Percentiles rank a stretch among this genome's conserved stretches.
These are phyloP conservation scores for Hydrolagus affinis DNA, from an alignment of 2,113 vertebrate species.

Conservation along the genomic window DNA sequence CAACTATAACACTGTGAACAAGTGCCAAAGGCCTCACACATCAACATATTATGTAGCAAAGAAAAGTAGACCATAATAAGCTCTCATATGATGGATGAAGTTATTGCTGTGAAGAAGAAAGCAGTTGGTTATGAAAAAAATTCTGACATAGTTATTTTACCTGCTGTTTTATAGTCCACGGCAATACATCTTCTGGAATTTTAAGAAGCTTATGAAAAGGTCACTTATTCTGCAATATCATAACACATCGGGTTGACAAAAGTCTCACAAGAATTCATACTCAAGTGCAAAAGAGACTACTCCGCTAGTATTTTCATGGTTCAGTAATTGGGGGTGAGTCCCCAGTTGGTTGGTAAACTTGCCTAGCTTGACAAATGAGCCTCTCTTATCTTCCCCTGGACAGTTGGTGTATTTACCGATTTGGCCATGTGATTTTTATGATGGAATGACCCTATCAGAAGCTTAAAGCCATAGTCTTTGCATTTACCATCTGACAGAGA, in stretches of 20 bases:
- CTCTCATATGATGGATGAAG: neutral
- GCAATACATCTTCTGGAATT: constrained; percentile 8
- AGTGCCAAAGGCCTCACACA: neutral
- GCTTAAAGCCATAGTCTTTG: too few relatives aligned
- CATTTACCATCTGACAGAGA: too few relatives aligned
- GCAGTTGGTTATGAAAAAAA: neutral
- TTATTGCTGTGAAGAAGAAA: constrained; percentile 23
- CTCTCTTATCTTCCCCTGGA: neutral
- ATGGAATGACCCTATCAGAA: too few relatives aligned
- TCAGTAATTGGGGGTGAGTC: neutral
- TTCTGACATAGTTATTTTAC: constrained; percentile 22
- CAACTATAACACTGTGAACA: neutral
- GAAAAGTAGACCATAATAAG: constrained; percentile 9
- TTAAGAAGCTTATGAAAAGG: constrained; percentile 28
- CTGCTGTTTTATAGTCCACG: constrained; percentile 4
- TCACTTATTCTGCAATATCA: neutral
- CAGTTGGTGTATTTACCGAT: neutral
- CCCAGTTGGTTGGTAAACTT: too few relatives aligned
- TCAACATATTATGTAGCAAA: neutral
- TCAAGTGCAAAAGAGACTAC: neutral
- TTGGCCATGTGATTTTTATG: too few relatives aligned
- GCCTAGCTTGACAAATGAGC: too few relatives aligned
- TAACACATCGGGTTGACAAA: neutral
- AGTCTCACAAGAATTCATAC: neutral
- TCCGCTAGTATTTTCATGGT: neutral